Percentiles rank a stretch among this genome's conserved stretches.
Conservation (phyloP, 2,797 vertebrate species). For the Alcedo quadribrachys region DNA sequence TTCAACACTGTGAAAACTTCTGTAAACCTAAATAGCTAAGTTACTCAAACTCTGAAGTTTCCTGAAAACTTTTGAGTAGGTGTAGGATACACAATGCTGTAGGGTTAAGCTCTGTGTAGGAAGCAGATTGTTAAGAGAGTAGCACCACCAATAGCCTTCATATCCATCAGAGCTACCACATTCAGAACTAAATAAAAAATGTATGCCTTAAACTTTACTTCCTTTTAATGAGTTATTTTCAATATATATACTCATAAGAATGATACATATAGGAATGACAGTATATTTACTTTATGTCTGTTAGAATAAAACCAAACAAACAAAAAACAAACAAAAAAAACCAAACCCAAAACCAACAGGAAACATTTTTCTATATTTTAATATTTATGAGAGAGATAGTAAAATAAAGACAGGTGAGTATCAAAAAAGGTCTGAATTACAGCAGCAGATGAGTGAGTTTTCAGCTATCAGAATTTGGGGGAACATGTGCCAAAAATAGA, state of each 20-base stretch:
- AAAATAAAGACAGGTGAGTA: neutral
- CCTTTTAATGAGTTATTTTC: neutral
- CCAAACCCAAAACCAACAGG: too few species aligned
- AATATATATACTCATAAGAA: accelerated
- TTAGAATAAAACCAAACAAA: neutral
- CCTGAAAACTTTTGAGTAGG: neutral
- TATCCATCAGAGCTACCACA: neutral
- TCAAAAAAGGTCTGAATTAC: neutral
- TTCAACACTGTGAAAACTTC: neutral
- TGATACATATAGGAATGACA: neutral
- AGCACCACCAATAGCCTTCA: neutral
- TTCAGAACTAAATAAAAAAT: neutral
- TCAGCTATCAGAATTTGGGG: neutral
- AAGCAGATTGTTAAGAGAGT: neutral
- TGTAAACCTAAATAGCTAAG: neutral
- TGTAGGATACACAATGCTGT: neutral
- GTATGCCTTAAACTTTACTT: neutral
- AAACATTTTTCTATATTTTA: neutral
- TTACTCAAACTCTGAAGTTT: neutral
- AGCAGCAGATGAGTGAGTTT: neutral
- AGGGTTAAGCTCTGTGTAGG: neutral
- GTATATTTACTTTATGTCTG: neutral
- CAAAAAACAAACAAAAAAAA: too few species aligned
- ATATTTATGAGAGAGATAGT: neutral
- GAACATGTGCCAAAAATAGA: neutral